These are phyloP conservation scores for Apamea monoglypha DNA, from an alignment of 2,888 invertebrate species.

Conservation along the genomic window DNA sequence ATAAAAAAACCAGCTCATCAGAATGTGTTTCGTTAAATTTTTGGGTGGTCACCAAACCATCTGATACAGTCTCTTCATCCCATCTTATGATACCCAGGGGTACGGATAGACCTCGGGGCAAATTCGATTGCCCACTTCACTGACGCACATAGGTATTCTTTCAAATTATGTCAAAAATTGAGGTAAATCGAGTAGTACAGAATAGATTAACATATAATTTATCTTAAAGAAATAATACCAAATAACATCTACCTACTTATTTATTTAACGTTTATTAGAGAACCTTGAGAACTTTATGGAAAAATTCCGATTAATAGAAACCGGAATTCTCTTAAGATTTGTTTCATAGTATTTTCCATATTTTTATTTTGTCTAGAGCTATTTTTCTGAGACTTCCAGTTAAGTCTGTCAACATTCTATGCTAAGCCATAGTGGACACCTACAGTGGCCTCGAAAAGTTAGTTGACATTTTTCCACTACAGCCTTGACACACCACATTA, in stretches of 20 bases:
- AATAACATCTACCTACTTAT: not conserved
- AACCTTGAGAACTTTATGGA: not conserved
- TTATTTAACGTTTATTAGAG: not conserved
- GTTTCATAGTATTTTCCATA: slow-evolving; percentile 1
- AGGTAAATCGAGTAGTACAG: not conserved
- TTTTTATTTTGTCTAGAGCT: too few relatives aligned
- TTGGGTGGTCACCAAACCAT: slow-evolving; percentile 30
- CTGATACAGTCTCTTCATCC: slow-evolving; percentile 21
- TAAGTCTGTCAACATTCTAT: slow-evolving; percentile 22
- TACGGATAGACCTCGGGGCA: slow-evolving; percentile 1
- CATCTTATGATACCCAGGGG: slow-evolving; percentile 27
- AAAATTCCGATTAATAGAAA: not conserved
- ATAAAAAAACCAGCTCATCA: not conserved
- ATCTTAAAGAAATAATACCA: not conserved
- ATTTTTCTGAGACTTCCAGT: not conserved
- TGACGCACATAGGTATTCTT: not conserved
- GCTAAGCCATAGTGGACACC: not conserved
- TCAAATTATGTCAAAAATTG: slow-evolving; percentile 4
- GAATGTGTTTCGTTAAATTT: slow-evolving; percentile 16
- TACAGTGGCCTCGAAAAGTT: too few relatives aligned
- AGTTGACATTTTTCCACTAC: too few relatives aligned
- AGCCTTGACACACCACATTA: too few relatives aligned
- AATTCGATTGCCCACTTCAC: slow-evolving; percentile 20
- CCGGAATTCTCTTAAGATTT: not conserved
- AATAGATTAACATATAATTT: not conserved